These are phyloP conservation scores for Pseudococcus viburni DNA, from an alignment of 2,888 invertebrate species.

Conservation along the genomic window DNA sequence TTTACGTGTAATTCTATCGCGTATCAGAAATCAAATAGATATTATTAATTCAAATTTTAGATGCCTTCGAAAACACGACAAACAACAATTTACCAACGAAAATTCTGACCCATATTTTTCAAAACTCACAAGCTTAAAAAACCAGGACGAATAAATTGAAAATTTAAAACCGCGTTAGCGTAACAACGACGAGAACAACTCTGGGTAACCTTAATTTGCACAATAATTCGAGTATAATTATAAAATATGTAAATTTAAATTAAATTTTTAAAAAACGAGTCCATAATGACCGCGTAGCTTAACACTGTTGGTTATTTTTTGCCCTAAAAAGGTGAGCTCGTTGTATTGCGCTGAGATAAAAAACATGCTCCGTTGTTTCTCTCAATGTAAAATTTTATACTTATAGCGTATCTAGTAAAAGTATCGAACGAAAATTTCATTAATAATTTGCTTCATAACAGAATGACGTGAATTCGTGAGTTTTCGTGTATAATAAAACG, in stretches of 20 bases:
- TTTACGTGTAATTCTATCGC: no score
- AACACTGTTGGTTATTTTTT: not conserved
- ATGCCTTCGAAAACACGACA: no score
- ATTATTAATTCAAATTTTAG: no score
- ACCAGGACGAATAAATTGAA: not conserved
- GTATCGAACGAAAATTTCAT: constrained; percentile 17
- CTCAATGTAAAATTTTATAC: not conserved
- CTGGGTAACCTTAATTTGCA: constrained; percentile 22
- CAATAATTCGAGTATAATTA: constrained; percentile 21
- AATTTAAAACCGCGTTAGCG: not conserved
- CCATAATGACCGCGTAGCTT: constrained; percentile 20
- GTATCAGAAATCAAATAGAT: no score
- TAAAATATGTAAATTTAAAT: constrained; percentile 22
- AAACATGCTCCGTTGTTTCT: not conserved
- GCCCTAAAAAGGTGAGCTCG: not conserved
- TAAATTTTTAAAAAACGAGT: not conserved
- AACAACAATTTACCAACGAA: no score
- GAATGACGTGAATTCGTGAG: constrained; percentile 10
- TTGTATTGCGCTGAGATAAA: not conserved
- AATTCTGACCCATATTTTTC: no score
- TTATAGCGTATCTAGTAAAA: not conserved
- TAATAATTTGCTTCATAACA: constrained; percentile 27
- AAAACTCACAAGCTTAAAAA: not conserved
- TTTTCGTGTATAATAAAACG: constrained; percentile 15
- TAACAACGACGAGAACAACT: not conserved